phyloP scores from a whole-genome alignment of 1,140 invertebrate genomes.

The Phymastichus coffea region DNA sequence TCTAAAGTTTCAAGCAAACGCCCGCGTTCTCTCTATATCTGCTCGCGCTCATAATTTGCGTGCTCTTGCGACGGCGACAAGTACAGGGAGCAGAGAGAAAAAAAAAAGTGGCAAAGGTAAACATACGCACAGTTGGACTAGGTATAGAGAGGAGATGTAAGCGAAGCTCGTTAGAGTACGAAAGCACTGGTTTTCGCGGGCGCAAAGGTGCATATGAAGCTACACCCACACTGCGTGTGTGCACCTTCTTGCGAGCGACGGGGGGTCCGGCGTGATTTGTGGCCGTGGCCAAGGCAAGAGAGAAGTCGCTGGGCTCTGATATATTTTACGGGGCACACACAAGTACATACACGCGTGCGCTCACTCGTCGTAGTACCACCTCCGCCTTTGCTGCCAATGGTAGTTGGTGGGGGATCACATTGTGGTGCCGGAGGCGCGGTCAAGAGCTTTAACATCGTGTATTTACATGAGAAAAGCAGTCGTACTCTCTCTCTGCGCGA shows the following conservation, averaged over 20 bases:
- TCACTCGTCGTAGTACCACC: constrained; percentile 26
- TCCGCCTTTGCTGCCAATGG: constrained; percentile 30
- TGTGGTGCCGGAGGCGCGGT: constrained; percentile 34
- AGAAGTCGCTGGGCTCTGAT: constrained; percentile 58
- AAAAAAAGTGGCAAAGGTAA: too few relatives aligned
- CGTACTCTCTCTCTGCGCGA: constrained; percentile 41
- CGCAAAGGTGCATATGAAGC: too few relatives aligned
- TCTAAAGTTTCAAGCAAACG: too few relatives aligned
- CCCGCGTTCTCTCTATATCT: too few relatives aligned
- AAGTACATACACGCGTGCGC: constrained; percentile 31
- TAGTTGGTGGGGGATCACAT: constrained; percentile 20
- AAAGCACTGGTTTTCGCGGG: too few relatives aligned
- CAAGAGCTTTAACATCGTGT: constrained; percentile 54
- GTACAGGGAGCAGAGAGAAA: too few relatives aligned
- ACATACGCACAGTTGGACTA: too few relatives aligned
- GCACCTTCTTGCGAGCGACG: constrained; percentile 39
- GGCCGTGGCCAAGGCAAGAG: constrained; percentile 51
- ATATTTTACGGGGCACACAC: constrained; percentile 58
- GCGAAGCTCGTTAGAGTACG: too few relatives aligned
- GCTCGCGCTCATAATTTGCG: too few relatives aligned
- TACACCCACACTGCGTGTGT: constrained; percentile 8
- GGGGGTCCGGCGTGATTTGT: constrained; percentile 58
- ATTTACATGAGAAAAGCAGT: constrained; percentile 58
- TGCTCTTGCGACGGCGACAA: too few relatives aligned
- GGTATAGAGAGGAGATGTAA: too few relatives aligned